phyloP scores from a whole-genome alignment of 2,113 vertebrate species.

The Ochotona princeps region DNA sequence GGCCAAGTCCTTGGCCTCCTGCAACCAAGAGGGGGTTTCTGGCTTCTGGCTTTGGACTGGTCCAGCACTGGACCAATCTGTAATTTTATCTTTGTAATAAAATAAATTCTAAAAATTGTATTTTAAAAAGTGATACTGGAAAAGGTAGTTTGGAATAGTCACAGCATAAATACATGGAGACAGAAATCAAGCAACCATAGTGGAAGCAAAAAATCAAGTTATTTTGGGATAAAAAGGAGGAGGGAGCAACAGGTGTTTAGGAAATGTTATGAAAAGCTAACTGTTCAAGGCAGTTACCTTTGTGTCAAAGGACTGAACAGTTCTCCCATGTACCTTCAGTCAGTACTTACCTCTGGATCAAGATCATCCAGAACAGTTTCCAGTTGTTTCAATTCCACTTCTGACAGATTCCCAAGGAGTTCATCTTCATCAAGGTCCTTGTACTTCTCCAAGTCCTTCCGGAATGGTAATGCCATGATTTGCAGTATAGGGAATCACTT shows the following conservation, averaged over 20 bases:
- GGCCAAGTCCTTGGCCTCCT: too few relatives aligned
- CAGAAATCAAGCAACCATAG: neutral
- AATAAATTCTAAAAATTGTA: too few relatives aligned
- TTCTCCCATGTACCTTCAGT: neutral
- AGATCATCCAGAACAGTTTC: constrained; percentile 97
- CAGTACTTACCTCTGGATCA: constrained; percentile 93
- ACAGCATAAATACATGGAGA: neutral
- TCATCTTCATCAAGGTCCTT: constrained; percentile 98
- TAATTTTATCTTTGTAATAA: too few relatives aligned
- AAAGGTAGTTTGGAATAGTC: constrained; percentile 5
- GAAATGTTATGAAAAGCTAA: neutral
- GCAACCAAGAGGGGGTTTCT: too few relatives aligned
- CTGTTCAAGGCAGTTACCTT: neutral
- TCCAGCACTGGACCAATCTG: too few relatives aligned
- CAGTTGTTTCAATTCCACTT: constrained; percentile 95
- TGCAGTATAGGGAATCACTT: neutral
- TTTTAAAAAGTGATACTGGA: neutral
- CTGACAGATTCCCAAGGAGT: constrained; percentile 94
- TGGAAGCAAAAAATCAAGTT: neutral
- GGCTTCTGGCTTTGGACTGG: too few relatives aligned
- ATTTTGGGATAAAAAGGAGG: neutral
- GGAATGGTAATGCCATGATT: constrained; percentile 93
- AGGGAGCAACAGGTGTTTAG: rapidly evolving
- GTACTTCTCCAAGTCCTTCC: constrained; percentile 97
- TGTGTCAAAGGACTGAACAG: neutral